These are phyloP conservation scores for Argyra leucocephala DNA, from an alignment of 2,888 invertebrate genomes.

Conservation along the genomic window DNA sequence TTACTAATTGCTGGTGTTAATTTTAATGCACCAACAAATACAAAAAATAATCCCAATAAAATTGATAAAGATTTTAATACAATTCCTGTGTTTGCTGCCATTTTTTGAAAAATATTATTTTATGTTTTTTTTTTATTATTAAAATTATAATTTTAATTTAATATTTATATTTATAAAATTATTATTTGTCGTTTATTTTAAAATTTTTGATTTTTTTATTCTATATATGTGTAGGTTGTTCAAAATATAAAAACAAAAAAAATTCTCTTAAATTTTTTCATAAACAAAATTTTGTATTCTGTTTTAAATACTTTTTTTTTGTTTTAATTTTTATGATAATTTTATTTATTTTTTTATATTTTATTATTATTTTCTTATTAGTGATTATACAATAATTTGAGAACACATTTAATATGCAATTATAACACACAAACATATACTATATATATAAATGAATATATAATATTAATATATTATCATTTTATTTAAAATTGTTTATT, in stretches of 20 bases:
- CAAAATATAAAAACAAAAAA: neutral
- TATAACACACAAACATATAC: too few species aligned
- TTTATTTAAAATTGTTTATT: too few species aligned
- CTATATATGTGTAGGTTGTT: neutral
- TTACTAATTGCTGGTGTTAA: constrained; percentile 83
- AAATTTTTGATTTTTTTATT: neutral
- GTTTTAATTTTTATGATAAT: too few species aligned
- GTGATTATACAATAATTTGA: neutral
- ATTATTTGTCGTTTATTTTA: neutral
- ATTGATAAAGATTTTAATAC: constrained; percentile 85
- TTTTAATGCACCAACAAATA: constrained; percentile 89
- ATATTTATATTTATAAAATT: neutral
- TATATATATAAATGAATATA: too few species aligned
- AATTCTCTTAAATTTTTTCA: neutral
- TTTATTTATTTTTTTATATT: too few species aligned
- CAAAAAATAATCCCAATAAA: constrained; percentile 85
- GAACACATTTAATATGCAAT: neutral
- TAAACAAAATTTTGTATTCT: neutral
- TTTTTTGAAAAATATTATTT: too few species aligned
- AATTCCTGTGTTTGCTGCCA: constrained; percentile 49
- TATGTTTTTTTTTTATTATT: constrained; percentile 8
- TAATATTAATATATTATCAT: too few species aligned
- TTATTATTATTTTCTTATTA: neutral
- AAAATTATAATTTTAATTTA: neutral
- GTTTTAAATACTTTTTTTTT: neutral